These are phyloP conservation scores for Cryptocephalus moraei DNA, from an alignment of 2,888 invertebrate genomes.

Conservation along the genomic window DNA sequence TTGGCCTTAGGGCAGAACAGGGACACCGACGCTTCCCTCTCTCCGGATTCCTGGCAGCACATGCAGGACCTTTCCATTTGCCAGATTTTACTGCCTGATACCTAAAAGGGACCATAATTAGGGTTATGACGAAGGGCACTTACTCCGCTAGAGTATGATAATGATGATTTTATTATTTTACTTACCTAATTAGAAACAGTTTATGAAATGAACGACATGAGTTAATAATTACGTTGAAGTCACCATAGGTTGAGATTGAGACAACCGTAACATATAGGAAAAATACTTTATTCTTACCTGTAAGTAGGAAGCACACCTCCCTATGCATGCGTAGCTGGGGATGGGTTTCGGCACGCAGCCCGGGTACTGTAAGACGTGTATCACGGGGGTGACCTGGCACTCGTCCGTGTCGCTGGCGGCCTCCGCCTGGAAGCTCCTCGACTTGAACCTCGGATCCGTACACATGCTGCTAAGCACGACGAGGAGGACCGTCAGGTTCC, in stretches of 20 bases:
- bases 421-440: slow-evolving; percentile 19
- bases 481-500: slow-evolving; percentile 21
- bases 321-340: slow-evolving; percentile 87
- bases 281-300: slow-evolving; percentile 68
- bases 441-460: slow-evolving; percentile 28
- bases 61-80: slow-evolving; percentile 93
- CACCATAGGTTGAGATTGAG: too few relatives aligned
- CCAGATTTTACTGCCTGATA: slow-evolving; percentile 91
- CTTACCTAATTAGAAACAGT: too few relatives aligned
- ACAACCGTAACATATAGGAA: too few relatives aligned
- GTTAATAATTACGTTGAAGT: too few relatives aligned
- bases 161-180: too few relatives aligned
- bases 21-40: slow-evolving; percentile 80
- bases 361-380: slow-evolving; percentile 82
- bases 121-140: too few relatives aligned
- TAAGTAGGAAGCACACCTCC: slow-evolving; percentile 82
- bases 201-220: too few relatives aligned
- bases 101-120: slow-evolving; percentile 42
- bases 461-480: slow-evolving; percentile 31
- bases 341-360: slow-evolving; percentile 90
- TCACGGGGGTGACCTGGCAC: slow-evolving; percentile 84
- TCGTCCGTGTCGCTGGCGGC: slow-evolving; percentile 53
- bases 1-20: slow-evolving; percentile 84
- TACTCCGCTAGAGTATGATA: too few relatives aligned
- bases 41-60: slow-evolving; percentile 91